These are phyloP conservation scores for Riptortus pedestris DNA, from an alignment of 1,140 invertebrate species.

Conservation along the genomic window DNA sequence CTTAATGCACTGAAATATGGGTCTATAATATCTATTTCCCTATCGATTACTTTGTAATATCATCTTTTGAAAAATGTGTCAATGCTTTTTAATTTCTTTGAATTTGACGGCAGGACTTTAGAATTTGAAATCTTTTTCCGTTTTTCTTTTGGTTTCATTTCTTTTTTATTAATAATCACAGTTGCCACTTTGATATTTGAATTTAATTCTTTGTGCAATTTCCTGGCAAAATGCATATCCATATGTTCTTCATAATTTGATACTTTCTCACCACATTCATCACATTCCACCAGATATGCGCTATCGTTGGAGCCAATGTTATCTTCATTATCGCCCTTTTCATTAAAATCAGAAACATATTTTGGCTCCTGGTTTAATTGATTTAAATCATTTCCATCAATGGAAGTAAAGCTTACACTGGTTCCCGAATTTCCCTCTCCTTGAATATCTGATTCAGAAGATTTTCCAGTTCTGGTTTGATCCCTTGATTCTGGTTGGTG, in stretches of 20 bases:
- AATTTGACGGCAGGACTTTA: constrained; percentile 38
- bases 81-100: constrained; percentile 50
- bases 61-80: constrained; percentile 23
- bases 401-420: too few species aligned
- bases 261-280: constrained; percentile 25
- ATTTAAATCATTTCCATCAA: too few species aligned
- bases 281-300: constrained; percentile 15
- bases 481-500: background rate
- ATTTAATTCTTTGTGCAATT: constrained; percentile 29
- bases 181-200: background rate
- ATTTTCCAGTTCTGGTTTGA: background rate
- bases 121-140: background rate
- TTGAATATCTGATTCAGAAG: background rate
- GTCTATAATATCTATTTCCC: too few species aligned
- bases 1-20: too few species aligned
- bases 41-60: too few species aligned
- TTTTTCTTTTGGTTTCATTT: background rate
- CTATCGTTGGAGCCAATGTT: background rate
- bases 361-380: background rate
- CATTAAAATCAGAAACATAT: background rate
- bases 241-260: constrained; percentile 29
- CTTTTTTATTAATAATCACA: background rate
- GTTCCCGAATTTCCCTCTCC: too few species aligned
- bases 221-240: constrained; percentile 31
- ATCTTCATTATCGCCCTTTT: background rate